A percentile compares a stretch with the other conserved stretches of the same genome.
Evolutionary conservation across 1,140 invertebrate genomes (phyloP).

Genomic region (Cepaea nemoralis): DNA sequence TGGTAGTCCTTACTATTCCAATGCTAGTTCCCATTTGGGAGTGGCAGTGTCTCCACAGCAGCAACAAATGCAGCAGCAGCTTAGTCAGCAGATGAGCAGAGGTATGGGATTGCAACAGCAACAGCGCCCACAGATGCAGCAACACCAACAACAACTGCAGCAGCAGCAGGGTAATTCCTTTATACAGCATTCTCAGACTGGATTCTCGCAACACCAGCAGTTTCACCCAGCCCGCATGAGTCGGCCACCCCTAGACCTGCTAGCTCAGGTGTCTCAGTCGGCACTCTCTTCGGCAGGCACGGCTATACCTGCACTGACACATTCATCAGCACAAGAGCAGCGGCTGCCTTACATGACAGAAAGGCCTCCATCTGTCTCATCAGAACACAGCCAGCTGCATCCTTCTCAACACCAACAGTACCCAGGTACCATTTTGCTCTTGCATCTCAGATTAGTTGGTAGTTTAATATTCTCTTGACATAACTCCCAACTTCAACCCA

Average conservation of each 20-base stretch:
- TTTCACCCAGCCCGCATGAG: slow-evolving; percentile 36
- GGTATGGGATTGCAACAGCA: slow-evolving; percentile 6
- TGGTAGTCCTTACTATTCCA: neutral
- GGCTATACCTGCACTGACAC: slow-evolving; percentile 30
- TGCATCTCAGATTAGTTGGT: too few relatives aligned
- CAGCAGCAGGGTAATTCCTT: slow-evolving; percentile 15
- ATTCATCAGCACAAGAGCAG: slow-evolving; percentile 29
- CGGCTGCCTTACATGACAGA: slow-evolving; percentile 23
- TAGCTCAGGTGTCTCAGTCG: slow-evolving; percentile 43
- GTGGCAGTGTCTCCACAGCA: neutral
- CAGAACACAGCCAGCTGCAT: slow-evolving; percentile 34
- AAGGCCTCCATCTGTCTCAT: neutral
- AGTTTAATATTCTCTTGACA: too few relatives aligned
- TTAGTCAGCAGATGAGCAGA: neutral
- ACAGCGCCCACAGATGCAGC: slow-evolving; percentile 5
- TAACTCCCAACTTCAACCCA: too few relatives aligned
- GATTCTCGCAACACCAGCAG: slow-evolving; percentile 37
- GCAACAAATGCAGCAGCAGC: neutral
- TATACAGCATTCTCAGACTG: slow-evolving; percentile 39
- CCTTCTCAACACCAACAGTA: slow-evolving; percentile 32
- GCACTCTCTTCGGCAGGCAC: slow-evolving; percentile 46
- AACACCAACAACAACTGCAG: neutral
- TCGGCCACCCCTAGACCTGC: slow-evolving; percentile 45
- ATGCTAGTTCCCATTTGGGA: neutral
- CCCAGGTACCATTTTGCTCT: slow-evolving; percentile 21